These are phyloP conservation scores for Tonatia bakeri DNA, from an alignment of 2,113 vertebrate species.

Conservation along the genomic window DNA sequence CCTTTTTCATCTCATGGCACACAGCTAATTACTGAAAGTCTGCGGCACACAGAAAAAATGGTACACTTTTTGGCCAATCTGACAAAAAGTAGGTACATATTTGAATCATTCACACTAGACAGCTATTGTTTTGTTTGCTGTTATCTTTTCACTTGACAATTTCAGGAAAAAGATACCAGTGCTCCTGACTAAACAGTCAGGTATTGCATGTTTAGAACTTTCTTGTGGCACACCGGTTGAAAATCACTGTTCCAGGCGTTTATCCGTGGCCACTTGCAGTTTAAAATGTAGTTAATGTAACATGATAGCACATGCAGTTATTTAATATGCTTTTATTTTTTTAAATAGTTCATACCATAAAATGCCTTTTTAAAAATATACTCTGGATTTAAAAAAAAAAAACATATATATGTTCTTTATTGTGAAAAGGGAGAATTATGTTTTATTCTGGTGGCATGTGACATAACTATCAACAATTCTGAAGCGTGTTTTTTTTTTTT, in stretches of 20 bases:
- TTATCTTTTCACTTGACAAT: no score
- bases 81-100: no score
- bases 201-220: no score
- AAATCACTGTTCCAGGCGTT: slow-evolving; percentile 18
- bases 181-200: no score
- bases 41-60: no score
- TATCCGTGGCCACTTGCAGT: slow-evolving; percentile 12
- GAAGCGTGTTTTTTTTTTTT: not conserved
- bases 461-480: not conserved
- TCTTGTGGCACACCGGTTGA: no score
- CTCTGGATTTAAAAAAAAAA: not conserved
- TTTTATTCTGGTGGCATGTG: not conserved
- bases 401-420: not conserved
- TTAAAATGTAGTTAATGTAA: slow-evolving; percentile 34
- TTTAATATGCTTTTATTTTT: slow-evolving; percentile 48
- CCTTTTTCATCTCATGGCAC: no score
- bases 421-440: not conserved
- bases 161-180: no score
- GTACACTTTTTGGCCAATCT: no score
- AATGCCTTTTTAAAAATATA: not conserved
- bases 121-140: no score
- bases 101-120: no score
- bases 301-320: not conserved
- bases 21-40: no score
- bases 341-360: not conserved